Base-by-base conservation (phyloP, 2,888 invertebrate species). In the Habroteleia sp. region DNA sequence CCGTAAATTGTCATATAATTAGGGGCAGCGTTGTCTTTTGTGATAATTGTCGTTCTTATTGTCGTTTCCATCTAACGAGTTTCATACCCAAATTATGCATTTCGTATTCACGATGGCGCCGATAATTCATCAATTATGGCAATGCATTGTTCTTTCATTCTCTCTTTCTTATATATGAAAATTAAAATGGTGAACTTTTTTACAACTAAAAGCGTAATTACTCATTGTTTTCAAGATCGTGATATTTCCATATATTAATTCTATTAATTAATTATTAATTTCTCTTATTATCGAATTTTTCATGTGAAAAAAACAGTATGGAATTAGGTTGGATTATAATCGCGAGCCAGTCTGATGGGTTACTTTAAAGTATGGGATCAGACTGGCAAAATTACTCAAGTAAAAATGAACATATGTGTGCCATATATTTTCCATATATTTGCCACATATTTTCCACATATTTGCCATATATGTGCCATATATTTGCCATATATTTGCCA, bases 91-190 rank as follows among this genome's bases (percentile, higher is more conserved):
- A 11, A 37, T 25, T 35, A 37, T 35, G 11, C 29, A 56, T 41
- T 56, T 54, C 29, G 29, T 27, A 41, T 56, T 16, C 54, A 41
- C 20, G 29, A n/a, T 23, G 41, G 17, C 41, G 29, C 17, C 20
- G 10, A 29, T 56, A 56, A 56, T 56, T 56, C 41, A 56, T 56
- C 54, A 56, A 56, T 56, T 56, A 56, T 41, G 54, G 13, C 7
- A 14, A 6, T 13, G 20, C 10, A 56, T 56, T 56, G 54, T 56
- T 56, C 31, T 31, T 56, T 29, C 41, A 16, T 29, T 35, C 23
- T 5, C n/a, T n/a, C n/a, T n/a, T 31, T 37, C 52, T 23, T 52
- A 37, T 8, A n/a, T 37, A 11, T n/a, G 11, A 52, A 52, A 6
- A 1, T 5, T 8, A 16, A 52, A 52, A 37, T 37, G 52, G 4